Evolutionary conservation across 2,113 vertebrate species (phyloP), one percentile per base, ranked within the genome.

Genomic region (Hemiprocne comata): DNA sequence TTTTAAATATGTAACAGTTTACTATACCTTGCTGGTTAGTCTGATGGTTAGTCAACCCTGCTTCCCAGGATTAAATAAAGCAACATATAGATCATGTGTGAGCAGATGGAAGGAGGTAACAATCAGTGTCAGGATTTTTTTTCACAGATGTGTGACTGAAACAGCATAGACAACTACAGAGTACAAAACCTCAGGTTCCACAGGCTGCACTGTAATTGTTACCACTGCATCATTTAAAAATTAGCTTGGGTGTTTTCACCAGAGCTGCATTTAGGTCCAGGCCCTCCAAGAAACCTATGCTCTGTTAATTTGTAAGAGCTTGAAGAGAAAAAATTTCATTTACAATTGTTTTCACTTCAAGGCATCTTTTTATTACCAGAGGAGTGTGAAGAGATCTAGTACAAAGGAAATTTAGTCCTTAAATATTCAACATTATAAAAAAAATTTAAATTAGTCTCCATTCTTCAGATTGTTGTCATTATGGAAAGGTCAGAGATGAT

Each of bases 401-500:
- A 85, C 44, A 89, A 95, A 89, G 19, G 76, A 95, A 24, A 78
- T 87, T 94, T 90, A 95, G 92, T 95, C 81, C 73, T 96, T 94
- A 95, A 95, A 95, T 96, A 94, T 96, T 93, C 95, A 96, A 96
- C 79, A 90, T 95, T 85, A 94, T 94, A 97, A 95, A 96, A 96
- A 95, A 96, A 96, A 95, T 95, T 95, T 95, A 96, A 96, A 97
- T 95, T 95, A 94, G 61, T 90, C 69, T 87, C 85, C 94, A 89
- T 96, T 95, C 73, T 90, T 97, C 91, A 96, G 94, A 93, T 87
- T 88, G 79, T 92, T 97, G 93, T 95, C 97, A 93, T 96, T 89
- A 93, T 72, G 42, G 76, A 97, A 97, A 97, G 97, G 95, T 97
- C 97, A 97, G 86, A 90, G 91, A 95, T 97, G 95, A 97, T 97